phyloP scores from a whole-genome alignment of 2,113 vertebrate genomes.

The Toxotes chatareus region DNA sequence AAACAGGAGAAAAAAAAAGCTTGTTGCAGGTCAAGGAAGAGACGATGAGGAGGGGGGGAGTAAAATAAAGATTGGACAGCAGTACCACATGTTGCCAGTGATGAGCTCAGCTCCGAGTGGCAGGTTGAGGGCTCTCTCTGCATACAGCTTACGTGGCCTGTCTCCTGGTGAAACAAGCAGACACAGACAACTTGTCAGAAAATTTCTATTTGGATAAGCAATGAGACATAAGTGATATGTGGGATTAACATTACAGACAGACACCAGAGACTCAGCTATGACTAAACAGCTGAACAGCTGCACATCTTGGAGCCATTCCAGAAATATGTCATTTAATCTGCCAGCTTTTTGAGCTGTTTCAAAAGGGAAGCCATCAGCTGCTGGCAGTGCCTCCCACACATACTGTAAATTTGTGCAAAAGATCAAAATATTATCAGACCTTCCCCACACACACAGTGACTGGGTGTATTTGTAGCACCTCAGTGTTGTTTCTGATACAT shows the following conservation, averaged over 20 bases:
- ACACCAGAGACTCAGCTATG: neutral
- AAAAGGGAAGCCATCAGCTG: constrained; percentile 24
- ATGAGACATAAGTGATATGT: neutral
- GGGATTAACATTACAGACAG: constrained; percentile 12
- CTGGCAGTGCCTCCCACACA: constrained; percentile 9
- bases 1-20: neutral
- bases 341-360: constrained; percentile 7
- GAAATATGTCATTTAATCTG: constrained; percentile 32
- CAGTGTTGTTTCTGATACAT: neutral
- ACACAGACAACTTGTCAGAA: constrained; percentile 11
- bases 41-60: neutral
- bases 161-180: constrained; percentile 77
- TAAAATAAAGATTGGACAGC: constrained; percentile 6
- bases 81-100: constrained; percentile 86
- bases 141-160: constrained; percentile 85
- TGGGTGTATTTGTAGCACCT: neutral
- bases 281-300: constrained; percentile 24
- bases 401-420: constrained; percentile 20
- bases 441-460: neutral
- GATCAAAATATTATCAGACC: constrained; percentile 15
- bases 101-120: constrained; percentile 87
- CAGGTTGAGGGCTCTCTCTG: constrained; percentile 86
- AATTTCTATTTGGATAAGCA: neutral
- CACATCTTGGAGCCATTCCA: constrained; percentile 42
- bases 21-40: neutral